Conservation (phyloP, 2,797 vertebrate genomes). For the Bucorvus abyssinicus region DNA sequence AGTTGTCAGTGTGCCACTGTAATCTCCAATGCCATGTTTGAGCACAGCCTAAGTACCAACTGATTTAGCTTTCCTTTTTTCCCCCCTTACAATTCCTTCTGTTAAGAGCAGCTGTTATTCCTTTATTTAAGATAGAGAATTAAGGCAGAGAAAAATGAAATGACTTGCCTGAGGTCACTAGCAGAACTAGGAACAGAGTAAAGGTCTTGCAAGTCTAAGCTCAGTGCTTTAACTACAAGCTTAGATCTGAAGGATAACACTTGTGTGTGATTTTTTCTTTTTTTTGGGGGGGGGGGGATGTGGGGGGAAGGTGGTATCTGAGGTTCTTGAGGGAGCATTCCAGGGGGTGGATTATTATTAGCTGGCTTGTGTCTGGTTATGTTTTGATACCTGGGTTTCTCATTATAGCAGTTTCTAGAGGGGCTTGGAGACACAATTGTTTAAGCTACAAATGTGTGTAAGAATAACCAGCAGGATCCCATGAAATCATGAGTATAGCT, state of each 20-base stretch:
- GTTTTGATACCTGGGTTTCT: neutral
- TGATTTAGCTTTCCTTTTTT: conserved; percentile 2
- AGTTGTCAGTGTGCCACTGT: neutral
- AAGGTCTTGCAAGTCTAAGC: neutral
- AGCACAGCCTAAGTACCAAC: neutral
- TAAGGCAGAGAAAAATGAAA: conserved; percentile 1
- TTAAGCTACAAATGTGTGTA: neutral
- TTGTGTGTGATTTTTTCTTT: neutral
- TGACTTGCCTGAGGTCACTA: neutral
- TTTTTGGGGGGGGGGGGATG: too few species aligned
- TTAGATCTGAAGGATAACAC: neutral
- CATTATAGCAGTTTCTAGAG: neutral
- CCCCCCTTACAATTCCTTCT: neutral
- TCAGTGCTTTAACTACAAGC: neutral
- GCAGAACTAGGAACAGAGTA: neutral
- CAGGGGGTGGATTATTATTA: neutral
- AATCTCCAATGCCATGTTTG: neutral
- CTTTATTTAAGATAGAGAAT: conserved; percentile 9
- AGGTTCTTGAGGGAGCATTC: neutral
- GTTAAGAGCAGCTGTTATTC: conserved; percentile 38
- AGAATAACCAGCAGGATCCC: neutral
- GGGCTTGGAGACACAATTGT: neutral
- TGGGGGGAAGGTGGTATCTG: fast-evolving
- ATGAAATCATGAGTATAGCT: neutral
- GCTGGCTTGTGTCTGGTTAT: neutral